phyloP scores from a whole-genome alignment of 1,140 invertebrate genomes.

The Hermatobates lingyangjiaoensis region DNA sequence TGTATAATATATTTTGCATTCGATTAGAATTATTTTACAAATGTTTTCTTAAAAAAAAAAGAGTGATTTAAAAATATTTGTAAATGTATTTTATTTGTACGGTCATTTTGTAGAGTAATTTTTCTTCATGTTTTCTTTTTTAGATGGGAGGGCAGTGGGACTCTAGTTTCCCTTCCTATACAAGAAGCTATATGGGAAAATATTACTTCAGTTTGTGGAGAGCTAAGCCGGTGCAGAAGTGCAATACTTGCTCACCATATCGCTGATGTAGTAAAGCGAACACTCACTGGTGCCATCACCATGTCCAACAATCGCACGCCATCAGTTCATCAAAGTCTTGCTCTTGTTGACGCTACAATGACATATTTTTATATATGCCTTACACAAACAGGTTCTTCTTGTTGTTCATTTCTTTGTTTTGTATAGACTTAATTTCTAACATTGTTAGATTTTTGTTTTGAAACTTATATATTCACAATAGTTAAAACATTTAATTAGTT shows the following conservation, averaged over 20 bases:
- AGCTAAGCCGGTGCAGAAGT: constrained; percentile 1
- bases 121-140: constrained; percentile 5
- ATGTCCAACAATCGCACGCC: not conserved
- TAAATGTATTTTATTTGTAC: too few species aligned
- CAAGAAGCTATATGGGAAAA: constrained; percentile 12
- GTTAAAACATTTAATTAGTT: too few species aligned
- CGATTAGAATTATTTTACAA: too few species aligned
- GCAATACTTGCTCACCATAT: constrained; percentile 8
- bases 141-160: constrained; percentile 17
- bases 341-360: constrained; percentile 43
- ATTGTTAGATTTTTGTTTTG: too few species aligned
- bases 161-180: constrained; percentile 8
- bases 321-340: constrained; percentile 29
- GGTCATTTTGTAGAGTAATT: too few species aligned
- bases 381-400: constrained; percentile 42
- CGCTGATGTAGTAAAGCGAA: constrained; percentile 6
- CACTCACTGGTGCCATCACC: constrained; percentile 1
- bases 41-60: too few species aligned
- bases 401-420: too few species aligned
- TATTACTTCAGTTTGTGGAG: constrained; percentile 6
- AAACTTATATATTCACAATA: too few species aligned
- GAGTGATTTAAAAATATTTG: too few species aligned
- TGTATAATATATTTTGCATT: too few species aligned
- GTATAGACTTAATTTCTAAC: too few species aligned
- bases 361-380: constrained; percentile 59